These are phyloP conservation scores for Mystacornis crossleyi DNA, from an alignment of 2,113 vertebrate genomes.

Conservation along the genomic window DNA sequence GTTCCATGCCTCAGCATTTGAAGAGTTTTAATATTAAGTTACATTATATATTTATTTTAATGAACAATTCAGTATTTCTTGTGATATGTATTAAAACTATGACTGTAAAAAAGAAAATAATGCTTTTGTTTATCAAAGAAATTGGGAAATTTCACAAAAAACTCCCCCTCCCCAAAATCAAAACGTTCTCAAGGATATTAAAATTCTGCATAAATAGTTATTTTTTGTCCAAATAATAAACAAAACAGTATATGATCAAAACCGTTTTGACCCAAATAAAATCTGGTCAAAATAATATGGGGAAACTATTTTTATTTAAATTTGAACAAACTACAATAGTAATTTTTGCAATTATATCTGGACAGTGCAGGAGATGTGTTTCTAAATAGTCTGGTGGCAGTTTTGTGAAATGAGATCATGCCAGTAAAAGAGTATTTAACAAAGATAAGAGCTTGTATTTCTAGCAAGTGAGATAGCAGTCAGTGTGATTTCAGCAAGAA, in stretches of 20 bases:
- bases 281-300: background rate
- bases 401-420: background rate
- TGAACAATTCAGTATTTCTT: background rate
- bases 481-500: conserved; percentile 27
- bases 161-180: background rate
- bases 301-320: background rate
- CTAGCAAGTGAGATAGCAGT: background rate
- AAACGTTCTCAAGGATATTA: background rate
- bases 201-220: background rate
- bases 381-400: background rate
- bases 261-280: background rate
- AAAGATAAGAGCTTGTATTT: background rate
- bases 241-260: background rate
- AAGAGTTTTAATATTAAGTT: background rate
- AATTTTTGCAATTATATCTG: background rate
- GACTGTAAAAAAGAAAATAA: background rate
- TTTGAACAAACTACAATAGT: background rate
- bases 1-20: background rate
- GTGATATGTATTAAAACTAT: background rate
- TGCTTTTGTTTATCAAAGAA: background rate
- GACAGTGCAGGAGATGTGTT: background rate
- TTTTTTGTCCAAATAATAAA: background rate
- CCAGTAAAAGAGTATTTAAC: background rate
- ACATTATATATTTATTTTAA: background rate
- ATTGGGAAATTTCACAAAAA: background rate